phyloP scores from a whole-genome alignment of 2,113 vertebrate genomes.

The Sphaerodactylus townsendi region DNA sequence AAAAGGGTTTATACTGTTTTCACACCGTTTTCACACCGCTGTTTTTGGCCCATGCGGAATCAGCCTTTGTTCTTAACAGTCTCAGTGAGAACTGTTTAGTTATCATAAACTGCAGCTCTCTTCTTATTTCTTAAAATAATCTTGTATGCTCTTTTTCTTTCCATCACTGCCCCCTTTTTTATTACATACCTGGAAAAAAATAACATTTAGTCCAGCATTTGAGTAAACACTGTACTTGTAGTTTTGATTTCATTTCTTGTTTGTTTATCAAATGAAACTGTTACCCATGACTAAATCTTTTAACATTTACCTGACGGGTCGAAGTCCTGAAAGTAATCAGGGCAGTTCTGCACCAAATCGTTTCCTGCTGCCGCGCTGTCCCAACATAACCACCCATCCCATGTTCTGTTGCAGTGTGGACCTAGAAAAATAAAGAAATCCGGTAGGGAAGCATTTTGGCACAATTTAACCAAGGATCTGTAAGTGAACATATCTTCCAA shows the following conservation, averaged over 20 bases:
- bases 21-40: no score
- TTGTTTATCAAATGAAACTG: not conserved
- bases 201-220: not conserved
- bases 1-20: no score
- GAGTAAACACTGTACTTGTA: not conserved
- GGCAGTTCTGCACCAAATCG: slow-evolving; percentile 86
- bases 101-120: no score
- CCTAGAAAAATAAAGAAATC: slow-evolving; percentile 63
- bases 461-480: not conserved
- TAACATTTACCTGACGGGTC: slow-evolving; percentile 86
- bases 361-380: slow-evolving; percentile 84
- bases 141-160: no score
- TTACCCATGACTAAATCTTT: not conserved
- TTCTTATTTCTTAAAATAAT: no score
- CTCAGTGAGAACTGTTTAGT: no score
- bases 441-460: not conserved
- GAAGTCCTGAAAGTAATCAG: slow-evolving; percentile 96
- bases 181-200: no score
- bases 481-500: not conserved
- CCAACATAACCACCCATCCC: slow-evolving; percentile 99
- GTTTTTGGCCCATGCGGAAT: no score
- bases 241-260: not conserved
- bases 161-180: no score
- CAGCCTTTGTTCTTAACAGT: no score
- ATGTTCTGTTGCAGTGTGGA: slow-evolving; percentile 88